Conservation (phyloP, 2,797 vertebrate genomes). For the Pelodytes ibericus region DNA sequence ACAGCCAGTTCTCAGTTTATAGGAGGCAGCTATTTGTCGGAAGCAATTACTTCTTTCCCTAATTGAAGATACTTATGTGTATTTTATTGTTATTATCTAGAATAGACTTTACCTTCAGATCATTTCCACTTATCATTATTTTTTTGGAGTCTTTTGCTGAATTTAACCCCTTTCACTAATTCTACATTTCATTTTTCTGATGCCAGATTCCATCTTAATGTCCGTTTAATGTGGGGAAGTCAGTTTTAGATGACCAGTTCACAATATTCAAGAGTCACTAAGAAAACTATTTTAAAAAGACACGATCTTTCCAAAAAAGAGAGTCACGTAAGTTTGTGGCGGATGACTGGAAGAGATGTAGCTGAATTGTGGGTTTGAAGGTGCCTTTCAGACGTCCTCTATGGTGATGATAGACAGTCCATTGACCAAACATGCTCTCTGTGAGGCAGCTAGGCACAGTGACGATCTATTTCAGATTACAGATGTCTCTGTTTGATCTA, state of each 20-base stretch:
- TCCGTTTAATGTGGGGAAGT: constrained; percentile 56
- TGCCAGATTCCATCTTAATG: too few species aligned
- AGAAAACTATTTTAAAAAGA: constrained; percentile 24
- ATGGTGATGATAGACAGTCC: constrained; percentile 16
- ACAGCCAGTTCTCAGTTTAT: too few species aligned
- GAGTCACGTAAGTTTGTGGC: not conserved
- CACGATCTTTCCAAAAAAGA: not conserved
- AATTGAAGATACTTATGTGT: too few species aligned
- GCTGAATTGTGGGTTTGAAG: constrained; percentile 5
- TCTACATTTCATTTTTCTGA: too few species aligned
- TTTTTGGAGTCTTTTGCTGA: too few species aligned
- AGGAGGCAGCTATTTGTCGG: too few species aligned
- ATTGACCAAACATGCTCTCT: constrained; percentile 27
- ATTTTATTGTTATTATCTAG: too few species aligned
- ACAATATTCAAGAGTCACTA: constrained; percentile 37
- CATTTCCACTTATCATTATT: constrained; percentile 53
- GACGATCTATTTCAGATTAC: constrained; percentile 1
- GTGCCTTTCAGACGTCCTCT: constrained; percentile 50
- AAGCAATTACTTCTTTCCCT: too few species aligned
- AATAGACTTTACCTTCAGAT: too few species aligned
- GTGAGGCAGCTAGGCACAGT: not conserved
- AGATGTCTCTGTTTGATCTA: constrained; percentile 13
- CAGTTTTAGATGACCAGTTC: constrained; percentile 34
- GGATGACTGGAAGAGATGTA: constrained; percentile 14
- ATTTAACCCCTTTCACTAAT: too few species aligned